Conservation (phyloP, 2,113 vertebrate genomes). For the Andinoacara biseriatus region DNA sequence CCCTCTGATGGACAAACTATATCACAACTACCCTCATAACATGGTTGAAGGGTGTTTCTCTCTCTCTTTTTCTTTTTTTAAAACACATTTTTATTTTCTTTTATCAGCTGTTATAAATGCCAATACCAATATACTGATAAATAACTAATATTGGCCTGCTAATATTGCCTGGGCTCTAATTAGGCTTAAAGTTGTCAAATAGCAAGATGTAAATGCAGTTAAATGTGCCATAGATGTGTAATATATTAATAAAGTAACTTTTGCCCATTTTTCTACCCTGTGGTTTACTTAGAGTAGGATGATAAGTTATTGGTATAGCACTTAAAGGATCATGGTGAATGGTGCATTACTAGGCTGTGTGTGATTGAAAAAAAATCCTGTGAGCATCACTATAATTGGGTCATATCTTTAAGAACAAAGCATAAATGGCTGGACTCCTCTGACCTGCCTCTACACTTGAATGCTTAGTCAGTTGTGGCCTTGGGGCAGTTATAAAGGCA, state of each 20-base stretch:
- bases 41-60: too few species aligned
- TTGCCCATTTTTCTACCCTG: background rate
- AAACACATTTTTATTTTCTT: too few species aligned
- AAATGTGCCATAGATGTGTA: background rate
- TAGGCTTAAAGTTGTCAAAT: background rate
- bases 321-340: background rate
- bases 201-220: background rate
- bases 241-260: background rate
- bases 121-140: background rate
- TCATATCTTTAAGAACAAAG: background rate
- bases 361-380: background rate
- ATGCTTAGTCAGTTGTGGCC: background rate
- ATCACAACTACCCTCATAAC: too few species aligned
- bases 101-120: background rate
- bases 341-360: background rate
- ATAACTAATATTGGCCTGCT: background rate
- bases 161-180: background rate
- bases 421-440: background rate
- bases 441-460: constrained; percentile 1
- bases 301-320: background rate
- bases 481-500: constrained; percentile 10
- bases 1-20: too few species aligned
- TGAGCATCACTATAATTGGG: background rate
- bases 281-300: background rate
- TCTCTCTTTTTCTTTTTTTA: too few species aligned